A percentile compares a stretch with the other conserved stretches of the same genome.
Conservation (phyloP, 2,888 invertebrate species). For the Philhelius pedissequus region DNA sequence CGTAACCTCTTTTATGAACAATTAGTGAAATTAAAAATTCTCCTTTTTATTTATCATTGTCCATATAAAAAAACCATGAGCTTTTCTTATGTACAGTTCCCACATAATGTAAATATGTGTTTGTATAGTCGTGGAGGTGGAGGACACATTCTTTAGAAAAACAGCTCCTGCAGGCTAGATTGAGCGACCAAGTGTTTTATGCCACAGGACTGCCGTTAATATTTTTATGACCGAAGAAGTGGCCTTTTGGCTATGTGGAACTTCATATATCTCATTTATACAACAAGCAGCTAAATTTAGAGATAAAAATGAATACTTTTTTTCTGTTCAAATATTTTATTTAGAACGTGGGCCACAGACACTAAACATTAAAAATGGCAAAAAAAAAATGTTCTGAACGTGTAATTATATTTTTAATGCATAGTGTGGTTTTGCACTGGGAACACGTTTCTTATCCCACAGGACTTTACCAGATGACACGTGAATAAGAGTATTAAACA, state of each 20-base stretch:
- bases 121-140: background rate
- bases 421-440: too few species aligned
- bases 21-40: conserved; percentile 57
- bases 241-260: conserved; percentile 19
- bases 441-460: too few species aligned
- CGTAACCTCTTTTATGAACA: conserved; percentile 42
- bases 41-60: conserved; percentile 9
- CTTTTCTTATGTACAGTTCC: background rate
- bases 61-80: background rate
- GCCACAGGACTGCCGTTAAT: background rate
- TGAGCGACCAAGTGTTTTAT: background rate
- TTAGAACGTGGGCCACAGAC: background rate
- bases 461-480: too few species aligned
- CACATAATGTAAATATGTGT: background rate
- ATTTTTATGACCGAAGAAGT: conserved; percentile 44
- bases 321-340: background rate
- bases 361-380: background rate
- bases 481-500: too few species aligned
- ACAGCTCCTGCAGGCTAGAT: background rate
- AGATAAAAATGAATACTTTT: background rate
- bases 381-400: background rate
- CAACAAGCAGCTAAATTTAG: too few species aligned
- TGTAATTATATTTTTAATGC: background rate
- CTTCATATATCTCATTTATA: too few species aligned
- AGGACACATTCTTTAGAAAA: background rate